Evolutionary conservation across 64 coral and sea anemone species (phyloP).

Genomic region (Trachythela sp.): DNA sequence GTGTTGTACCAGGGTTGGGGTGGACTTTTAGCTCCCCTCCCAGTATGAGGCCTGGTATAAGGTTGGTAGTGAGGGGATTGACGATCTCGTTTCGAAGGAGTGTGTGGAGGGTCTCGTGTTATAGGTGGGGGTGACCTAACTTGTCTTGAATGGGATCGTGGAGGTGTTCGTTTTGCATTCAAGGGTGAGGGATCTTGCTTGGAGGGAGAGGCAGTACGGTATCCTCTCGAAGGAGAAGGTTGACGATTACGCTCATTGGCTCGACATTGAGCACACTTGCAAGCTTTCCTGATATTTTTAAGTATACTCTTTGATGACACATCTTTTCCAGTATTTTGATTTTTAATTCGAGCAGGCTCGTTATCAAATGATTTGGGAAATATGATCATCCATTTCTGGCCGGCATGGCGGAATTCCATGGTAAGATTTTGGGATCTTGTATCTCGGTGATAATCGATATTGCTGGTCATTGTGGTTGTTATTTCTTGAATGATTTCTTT

Average conservation of each 20-base stretch:
- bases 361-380: background rate
- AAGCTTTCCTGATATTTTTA: background rate
- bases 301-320: background rate
- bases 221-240: background rate
- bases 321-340: background rate
- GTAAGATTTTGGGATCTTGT: background rate
- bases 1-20: background rate
- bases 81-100: no score
- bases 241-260: background rate
- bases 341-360: background rate
- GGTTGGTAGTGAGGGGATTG: background rate
- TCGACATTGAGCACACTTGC: background rate
- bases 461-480: background rate
- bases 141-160: no score
- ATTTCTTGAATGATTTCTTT: background rate
- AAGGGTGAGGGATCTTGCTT: no score
- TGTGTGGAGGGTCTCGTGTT: no score
- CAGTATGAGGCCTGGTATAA: background rate
- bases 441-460: background rate
- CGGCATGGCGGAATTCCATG: background rate
- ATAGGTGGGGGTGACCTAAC: no score
- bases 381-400: background rate
- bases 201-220: no score
- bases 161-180: no score
- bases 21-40: background rate